These are phyloP conservation scores for Agriopis leucophaearia DNA, from an alignment of 2,888 invertebrate genomes.

Conservation along the genomic window DNA sequence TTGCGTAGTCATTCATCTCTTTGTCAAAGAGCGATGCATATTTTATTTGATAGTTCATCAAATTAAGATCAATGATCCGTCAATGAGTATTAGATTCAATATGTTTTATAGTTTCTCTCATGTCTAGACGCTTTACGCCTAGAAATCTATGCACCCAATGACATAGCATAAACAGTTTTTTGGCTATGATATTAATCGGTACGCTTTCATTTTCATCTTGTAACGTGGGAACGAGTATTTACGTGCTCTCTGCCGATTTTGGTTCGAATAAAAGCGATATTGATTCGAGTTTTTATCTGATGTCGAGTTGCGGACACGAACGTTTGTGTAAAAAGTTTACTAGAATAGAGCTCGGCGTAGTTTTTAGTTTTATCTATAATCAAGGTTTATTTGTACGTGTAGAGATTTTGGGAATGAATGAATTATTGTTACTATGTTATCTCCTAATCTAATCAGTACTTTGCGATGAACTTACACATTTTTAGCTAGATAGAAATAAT, in stretches of 20 bases:
- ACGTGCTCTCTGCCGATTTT: slow-evolving; percentile 40
- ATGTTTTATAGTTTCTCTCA: slow-evolving; percentile 19
- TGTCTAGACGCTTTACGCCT: slow-evolving; percentile 27
- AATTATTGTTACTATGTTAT: background rate
- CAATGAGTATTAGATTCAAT: slow-evolving; percentile 18
- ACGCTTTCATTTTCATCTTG: slow-evolving; percentile 56
- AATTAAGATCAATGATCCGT: slow-evolving; percentile 24
- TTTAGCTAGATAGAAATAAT: background rate
- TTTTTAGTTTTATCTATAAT: slow-evolving; percentile 9
- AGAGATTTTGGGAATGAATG: background rate
- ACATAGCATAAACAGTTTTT: slow-evolving; percentile 40
- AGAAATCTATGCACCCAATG: slow-evolving; percentile 39
- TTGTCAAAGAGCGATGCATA: slow-evolving; percentile 6
- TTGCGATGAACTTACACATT: background rate
- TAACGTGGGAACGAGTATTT: slow-evolving; percentile 52
- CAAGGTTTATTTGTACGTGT: background rate
- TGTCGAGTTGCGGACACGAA: slow-evolving; percentile 16
- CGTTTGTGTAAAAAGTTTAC: slow-evolving; percentile 20
- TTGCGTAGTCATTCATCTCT: slow-evolving; percentile 6
- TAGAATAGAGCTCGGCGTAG: background rate
- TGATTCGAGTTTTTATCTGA: slow-evolving; percentile 36
- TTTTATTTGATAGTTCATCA: slow-evolving; percentile 11
- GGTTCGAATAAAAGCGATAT: slow-evolving; percentile 42
- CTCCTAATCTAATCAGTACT: background rate
- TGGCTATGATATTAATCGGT: slow-evolving; percentile 27